Base-by-base conservation (phyloP, 1,140 invertebrate genomes). In the Nylanderia fulva region DNA sequence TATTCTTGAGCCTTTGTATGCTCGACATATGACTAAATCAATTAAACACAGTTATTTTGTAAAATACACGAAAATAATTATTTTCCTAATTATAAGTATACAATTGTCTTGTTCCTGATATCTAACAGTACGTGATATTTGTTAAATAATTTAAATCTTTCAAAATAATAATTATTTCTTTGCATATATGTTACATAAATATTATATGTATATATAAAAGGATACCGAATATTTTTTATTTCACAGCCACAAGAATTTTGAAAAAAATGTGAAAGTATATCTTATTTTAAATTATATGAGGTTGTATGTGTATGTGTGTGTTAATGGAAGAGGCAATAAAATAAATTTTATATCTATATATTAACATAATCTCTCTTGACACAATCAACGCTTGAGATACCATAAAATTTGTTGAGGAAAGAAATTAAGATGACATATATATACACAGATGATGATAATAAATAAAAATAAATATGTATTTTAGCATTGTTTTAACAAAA, bases 121-220 rank as follows among this genome's bases (percentile, higher is more conserved):
- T 15, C 13, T 48, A 48, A 48, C n/a, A n/a, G n/a, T n/a, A n/a
- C n/a, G 3, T 86, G n/a, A 87, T 69, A 85, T 77, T 85, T 88
- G 83, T 85, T 84, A 77, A 89, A 90, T 79, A 89, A 87, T 79
- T 89, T 80, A 1, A 45, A 4, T 61, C 2, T 75, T 42, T 60
- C 36, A 18, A 63, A 7, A 48, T 63, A 63, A 24, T 69, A 9
- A 27, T 63, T 63, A 33, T 3, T 42, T 45, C 11, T 27, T 11
- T 76, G 21, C 42, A 1, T 1, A 45, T 45, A 29, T 48, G 13
- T 48, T 48, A 48, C 11, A 54, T 5, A 72, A 54, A 56, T 21
- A 71, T 27, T 54, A 7, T 71, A 56, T 21, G 5, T 15, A 48
- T 48, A n/a, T n/a, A n/a, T 4, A 4, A 21, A 54, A 72, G 36